A percentile compares a stretch with the other conserved stretches of the same genome.
phyloP scores from a whole-genome alignment of 1,140 invertebrate genomes.

The Leptopilina boulardi region DNA sequence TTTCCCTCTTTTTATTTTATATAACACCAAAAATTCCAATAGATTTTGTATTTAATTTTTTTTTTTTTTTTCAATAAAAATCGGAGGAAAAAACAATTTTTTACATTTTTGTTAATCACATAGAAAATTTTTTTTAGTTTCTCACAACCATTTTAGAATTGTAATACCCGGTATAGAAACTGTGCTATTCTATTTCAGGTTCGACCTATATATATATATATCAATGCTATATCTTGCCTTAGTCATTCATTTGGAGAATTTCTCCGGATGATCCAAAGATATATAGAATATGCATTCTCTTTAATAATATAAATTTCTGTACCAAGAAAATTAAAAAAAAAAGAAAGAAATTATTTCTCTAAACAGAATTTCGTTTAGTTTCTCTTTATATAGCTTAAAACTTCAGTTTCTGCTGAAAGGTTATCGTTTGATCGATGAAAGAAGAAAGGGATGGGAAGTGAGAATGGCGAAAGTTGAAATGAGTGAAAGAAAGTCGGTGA shows the following conservation, averaged over 20 bases:
- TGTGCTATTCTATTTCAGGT: conserved; percentile 25
- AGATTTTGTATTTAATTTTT: too few relatives aligned
- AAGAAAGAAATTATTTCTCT: background rate
- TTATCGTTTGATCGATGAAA: conserved; percentile 56
- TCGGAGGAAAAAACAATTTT: too few relatives aligned
- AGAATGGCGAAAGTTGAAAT: conserved; percentile 33
- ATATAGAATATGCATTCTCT: background rate
- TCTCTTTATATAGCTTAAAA: conserved; percentile 37
- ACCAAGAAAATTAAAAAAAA: too few relatives aligned
- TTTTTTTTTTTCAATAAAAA: too few relatives aligned
- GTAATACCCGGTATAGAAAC: conserved; percentile 26
- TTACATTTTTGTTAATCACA: too few relatives aligned
- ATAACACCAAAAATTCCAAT: background rate
- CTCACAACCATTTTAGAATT: background rate
- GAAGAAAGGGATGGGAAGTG: conserved; percentile 41
- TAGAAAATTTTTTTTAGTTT: too few relatives aligned
- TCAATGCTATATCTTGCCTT: conserved; percentile 17
- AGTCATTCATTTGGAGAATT: conserved; percentile 29
- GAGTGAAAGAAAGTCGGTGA: conserved; percentile 27
- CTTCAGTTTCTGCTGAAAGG: conserved; percentile 29
- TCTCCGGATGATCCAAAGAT: background rate
- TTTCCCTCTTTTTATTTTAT: background rate
- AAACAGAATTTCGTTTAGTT: conserved; percentile 39
- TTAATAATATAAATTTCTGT: too few relatives aligned
- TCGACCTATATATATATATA: background rate